Evolutionary conservation across 2,113 vertebrate genomes (phyloP).

Genomic region (Amblyornis subalaris): DNA sequence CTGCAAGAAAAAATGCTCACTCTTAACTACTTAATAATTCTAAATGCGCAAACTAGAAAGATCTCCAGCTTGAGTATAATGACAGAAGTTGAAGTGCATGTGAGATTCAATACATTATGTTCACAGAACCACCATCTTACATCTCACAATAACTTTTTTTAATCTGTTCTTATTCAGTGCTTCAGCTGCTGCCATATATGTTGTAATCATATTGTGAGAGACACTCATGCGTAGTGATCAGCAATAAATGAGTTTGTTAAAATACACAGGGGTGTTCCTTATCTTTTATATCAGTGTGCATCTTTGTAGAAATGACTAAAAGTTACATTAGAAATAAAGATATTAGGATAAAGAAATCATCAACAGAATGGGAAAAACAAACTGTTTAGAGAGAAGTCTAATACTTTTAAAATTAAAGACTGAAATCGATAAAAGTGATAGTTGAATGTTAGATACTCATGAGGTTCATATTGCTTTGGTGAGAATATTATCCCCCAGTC

Average conservation of each 20-base stretch:
- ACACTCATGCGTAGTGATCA: neutral
- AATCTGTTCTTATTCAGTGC: neutral
- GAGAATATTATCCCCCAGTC: neutral
- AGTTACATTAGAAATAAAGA: neutral
- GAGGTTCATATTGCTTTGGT: neutral
- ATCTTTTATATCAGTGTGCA: neutral
- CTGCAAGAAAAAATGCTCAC: neutral
- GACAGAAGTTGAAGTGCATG: neutral
- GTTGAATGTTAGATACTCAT: neutral
- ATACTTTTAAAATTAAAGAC: neutral
- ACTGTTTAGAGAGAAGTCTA: neutral
- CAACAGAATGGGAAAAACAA: neutral
- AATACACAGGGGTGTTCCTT: accelerated
- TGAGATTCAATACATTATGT: neutral
- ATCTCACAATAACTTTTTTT: neutral
- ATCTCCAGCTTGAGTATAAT: neutral
- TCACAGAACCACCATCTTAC: neutral
- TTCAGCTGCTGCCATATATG: neutral
- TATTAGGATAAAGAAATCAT: neutral
- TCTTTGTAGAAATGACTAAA: neutral
- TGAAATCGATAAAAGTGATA: neutral
- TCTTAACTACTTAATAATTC: neutral
- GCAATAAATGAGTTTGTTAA: neutral
- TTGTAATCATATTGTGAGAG: neutral
- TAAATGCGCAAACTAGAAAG: neutral